Evolutionary conservation across 2,113 vertebrate species (phyloP), one percentile per base, ranked within the genome.

Genomic region (Blennius ocellaris): DNA sequence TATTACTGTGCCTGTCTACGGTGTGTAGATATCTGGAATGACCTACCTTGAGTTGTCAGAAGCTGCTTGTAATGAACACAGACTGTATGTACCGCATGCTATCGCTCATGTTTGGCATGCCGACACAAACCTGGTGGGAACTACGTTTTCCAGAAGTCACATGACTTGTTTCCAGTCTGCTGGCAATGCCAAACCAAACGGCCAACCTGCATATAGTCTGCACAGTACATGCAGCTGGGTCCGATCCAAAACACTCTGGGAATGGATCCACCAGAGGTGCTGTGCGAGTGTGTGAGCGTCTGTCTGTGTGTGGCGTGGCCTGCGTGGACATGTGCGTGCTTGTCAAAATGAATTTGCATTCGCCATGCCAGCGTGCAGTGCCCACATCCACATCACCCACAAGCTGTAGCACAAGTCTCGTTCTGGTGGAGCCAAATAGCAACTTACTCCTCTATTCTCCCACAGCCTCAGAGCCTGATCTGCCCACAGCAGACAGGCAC

Each of bases 151-250:
- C 86, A 84, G 82, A 86, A 92, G 78, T 90, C 90, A 89, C 76
- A 75, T 89, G 86, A 89, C 83, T 80, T 90, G 73, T 91, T 88
- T 85, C 85, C 88, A 86, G 82, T 80, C 80, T 80, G 30, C 57
- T 85, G 76, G 83, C 75, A 82, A 62, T 88, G 89, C 89, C 90
- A 93, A 92, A 84, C 87, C 84, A 92, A 92, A 91, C 66, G 86
- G 79, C 78, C 72, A 88, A 82, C 75, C 81, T 81, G 69, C 85
- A 84, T 69, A 69, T 87, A 83, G 81, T 87, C 84, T 75, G 75
- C 79, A 58, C 73, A 81, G 85, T 87, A 90, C 89, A 92, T 87
- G 89, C 85, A 85, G 82, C 87, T 89, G 88, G 82, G 81, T 52
- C 21, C 8, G 41, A 44, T 88, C 85, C 88, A 89, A 83, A 86